These are phyloP conservation scores for Dendronephthya gigantea DNA, from an alignment of 64 coral and sea anemone genomes.

Conservation along the genomic window DNA sequence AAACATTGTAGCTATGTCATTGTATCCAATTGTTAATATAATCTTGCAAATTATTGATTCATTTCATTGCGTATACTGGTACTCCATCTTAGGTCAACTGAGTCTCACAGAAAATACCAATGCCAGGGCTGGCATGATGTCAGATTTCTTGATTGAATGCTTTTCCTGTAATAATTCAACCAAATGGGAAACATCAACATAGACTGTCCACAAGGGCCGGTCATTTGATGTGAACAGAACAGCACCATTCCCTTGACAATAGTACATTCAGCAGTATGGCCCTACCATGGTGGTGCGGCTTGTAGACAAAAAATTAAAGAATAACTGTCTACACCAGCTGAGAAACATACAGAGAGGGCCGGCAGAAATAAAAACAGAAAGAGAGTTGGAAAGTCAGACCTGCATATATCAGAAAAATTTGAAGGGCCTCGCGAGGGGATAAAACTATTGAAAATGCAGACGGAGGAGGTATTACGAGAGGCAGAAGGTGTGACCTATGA, in stretches of 20 bases:
- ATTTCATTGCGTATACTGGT: too few species aligned
- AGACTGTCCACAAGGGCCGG: too few species aligned
- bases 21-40: too few species aligned
- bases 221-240: too few species aligned
- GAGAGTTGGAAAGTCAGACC: not conserved
- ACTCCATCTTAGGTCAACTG: too few species aligned
- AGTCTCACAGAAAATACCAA: too few species aligned
- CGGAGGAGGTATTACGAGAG: not conserved
- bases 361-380: not conserved
- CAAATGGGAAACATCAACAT: too few species aligned
- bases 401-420: not conserved
- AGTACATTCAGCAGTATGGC: not conserved
- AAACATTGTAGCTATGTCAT: too few species aligned
- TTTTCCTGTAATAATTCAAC: too few species aligned
- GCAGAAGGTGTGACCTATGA: not conserved
- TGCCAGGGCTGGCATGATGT: too few species aligned
- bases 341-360: not conserved
- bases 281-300: not conserved
- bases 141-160: too few species aligned
- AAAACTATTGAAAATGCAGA: not conserved
- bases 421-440: not conserved
- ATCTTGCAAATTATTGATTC: too few species aligned
- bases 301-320: not conserved
- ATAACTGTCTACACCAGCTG: not conserved
- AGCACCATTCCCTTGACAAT: slow-evolving; percentile 11